Evolutionary conservation across 2,888 invertebrate species (phyloP).

Genomic region (Gymnocheta viridis): DNA sequence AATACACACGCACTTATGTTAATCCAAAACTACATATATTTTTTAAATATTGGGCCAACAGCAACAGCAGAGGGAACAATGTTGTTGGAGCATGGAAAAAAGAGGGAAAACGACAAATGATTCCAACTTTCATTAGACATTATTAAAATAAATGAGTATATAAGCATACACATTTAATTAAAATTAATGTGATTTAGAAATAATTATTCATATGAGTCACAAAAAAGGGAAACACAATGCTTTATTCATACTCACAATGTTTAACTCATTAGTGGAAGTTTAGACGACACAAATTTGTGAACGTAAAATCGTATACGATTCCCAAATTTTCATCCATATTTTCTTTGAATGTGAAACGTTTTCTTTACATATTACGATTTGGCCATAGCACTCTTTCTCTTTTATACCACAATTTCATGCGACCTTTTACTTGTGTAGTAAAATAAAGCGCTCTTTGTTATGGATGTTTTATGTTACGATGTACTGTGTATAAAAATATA

Average conservation of each 20-base stretch:
- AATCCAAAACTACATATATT: neutral
- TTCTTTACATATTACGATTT: too few relatives aligned
- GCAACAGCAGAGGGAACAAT: neutral
- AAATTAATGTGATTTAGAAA: neutral
- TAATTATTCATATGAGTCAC: neutral
- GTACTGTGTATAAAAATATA: neutral
- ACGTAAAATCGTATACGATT: too few relatives aligned
- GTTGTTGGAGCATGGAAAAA: neutral
- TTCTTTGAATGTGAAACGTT: too few relatives aligned
- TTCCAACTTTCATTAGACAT: conserved; percentile 14
- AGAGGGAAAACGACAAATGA: neutral
- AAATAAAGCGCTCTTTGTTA: too few relatives aligned
- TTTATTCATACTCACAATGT: neutral
- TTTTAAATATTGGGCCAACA: neutral
- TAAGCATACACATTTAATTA: neutral
- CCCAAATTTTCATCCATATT: too few relatives aligned
- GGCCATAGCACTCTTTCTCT: neutral
- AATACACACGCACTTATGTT: neutral
- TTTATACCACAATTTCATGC: neutral
- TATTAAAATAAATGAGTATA: conserved; percentile 44
- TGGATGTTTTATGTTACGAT: neutral
- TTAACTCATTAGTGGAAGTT: neutral
- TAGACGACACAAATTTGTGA: neutral
- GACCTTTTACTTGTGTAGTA: neutral
- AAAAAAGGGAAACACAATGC: neutral